A percentile compares a stretch with the other conserved stretches of the same genome.
Conservation (phyloP, 1,140 invertebrate species). For the Chrysomallon squamiferum region DNA sequence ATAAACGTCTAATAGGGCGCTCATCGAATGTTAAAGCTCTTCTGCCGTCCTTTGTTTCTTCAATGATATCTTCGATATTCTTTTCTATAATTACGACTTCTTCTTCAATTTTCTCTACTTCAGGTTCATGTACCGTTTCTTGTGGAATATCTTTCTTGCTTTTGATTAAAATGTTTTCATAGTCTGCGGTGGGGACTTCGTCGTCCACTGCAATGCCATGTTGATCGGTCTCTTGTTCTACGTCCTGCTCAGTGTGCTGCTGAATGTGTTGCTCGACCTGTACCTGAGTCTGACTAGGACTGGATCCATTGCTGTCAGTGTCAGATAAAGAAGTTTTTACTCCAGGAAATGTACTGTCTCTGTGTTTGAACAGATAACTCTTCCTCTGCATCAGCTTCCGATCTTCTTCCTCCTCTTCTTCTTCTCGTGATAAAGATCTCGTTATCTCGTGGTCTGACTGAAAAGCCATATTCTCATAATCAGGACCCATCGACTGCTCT, state of each 20-base stretch:
- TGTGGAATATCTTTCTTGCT: too few species aligned
- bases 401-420: slow-evolving; percentile 23
- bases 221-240: background rate
- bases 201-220: background rate
- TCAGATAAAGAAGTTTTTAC: background rate
- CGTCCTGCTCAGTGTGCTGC: too few species aligned
- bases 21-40: background rate
- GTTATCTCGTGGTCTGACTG: slow-evolving; percentile 1
- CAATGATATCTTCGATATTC: background rate
- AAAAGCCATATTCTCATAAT: slow-evolving; percentile 1
- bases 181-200: background rate
- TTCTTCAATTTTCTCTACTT: background rate
- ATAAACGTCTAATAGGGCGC: background rate
- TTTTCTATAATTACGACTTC: background rate
- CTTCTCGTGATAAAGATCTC: slow-evolving; percentile 9
- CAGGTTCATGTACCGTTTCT: too few species aligned
- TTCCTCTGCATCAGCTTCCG: slow-evolving; percentile 15
- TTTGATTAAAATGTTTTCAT: too few species aligned
- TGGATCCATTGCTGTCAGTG: background rate
- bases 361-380: slow-evolving; percentile 16
- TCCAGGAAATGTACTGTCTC: background rate
- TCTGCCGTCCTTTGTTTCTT: background rate
- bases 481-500: background rate
- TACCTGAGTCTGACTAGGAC: background rate
- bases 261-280: background rate